A percentile compares a stretch with the other conserved stretches of the same genome.
Conservation (phyloP, 2,797 vertebrate genomes). For the Cheracebus regulus region DNA sequence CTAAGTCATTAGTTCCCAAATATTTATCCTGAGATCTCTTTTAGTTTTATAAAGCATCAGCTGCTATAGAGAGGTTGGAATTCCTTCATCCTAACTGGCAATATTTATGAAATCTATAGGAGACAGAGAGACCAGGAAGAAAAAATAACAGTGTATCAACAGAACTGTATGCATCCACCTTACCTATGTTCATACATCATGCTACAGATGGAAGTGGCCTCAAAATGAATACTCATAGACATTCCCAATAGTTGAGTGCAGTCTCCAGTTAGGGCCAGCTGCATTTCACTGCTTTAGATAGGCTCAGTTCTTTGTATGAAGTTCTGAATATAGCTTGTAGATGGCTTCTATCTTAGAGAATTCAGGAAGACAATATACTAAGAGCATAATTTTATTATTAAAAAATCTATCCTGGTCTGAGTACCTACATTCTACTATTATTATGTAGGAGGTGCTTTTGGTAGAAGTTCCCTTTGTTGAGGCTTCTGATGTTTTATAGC, state of each 20-base stretch:
- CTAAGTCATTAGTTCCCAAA: not conserved
- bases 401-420: not conserved
- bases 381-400: slow-evolving; percentile 7
- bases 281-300: not conserved
- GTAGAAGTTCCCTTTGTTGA: not conserved
- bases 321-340: not conserved
- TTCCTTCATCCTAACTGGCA: not conserved
- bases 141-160: not conserved
- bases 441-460: not conserved
- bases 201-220: not conserved
- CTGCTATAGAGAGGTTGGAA: not conserved
- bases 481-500: not conserved
- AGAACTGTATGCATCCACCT: not conserved
- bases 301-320: not conserved
- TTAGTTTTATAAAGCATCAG: not conserved
- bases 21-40: not conserved
- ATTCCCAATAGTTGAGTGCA: not conserved
- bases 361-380: not conserved
- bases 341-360: not conserved
- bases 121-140: not conserved
- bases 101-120: slow-evolving; percentile 7
- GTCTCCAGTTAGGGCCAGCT: not conserved
- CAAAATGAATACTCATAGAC: not conserved
- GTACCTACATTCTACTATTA: not conserved
- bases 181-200: not conserved